Percentiles rank a stretch among this genome's conserved stretches.
Conservation (phyloP, 1,140 invertebrate genomes). For the Orussus abietinus region DNA sequence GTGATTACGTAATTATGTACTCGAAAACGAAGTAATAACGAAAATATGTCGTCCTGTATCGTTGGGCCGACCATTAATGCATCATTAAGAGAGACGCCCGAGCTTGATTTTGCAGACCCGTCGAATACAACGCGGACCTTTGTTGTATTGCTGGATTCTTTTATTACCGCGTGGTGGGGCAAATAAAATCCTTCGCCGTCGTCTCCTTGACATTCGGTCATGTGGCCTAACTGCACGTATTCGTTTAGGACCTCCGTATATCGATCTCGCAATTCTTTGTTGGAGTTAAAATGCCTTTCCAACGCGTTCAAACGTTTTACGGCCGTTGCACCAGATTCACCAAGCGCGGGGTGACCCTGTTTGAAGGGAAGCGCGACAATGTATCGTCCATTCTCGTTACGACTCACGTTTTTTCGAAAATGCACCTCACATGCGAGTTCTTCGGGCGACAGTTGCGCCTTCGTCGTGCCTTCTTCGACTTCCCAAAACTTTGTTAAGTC, state of each 20-base stretch:
- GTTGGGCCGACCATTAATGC: no score
- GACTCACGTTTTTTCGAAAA: constrained; percentile 6
- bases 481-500: constrained; percentile 16
- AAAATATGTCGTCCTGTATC: no score
- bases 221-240: no score
- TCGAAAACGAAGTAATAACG: no score
- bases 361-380: constrained; percentile 15
- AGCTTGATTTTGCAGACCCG: no score
- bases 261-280: constrained; percentile 6
- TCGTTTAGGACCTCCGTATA: constrained; percentile 10
- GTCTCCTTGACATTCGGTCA: no score
- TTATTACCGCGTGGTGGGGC: no score
- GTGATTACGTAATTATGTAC: no score
- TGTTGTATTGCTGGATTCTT: no score
- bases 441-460: constrained; percentile 8
- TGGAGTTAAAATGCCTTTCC: constrained; percentile 13
- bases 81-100: no score
- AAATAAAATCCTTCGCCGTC: no score
- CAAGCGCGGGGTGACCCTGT: neutral
- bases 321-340: constrained; percentile 17
- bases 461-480: constrained; percentile 10
- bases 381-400: constrained; percentile 11
- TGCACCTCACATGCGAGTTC: constrained; percentile 17
- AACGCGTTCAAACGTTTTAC: constrained; percentile 18
- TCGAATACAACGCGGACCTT: no score